These are phyloP conservation scores for Pristiophorus japonicus DNA, from an alignment of 2,113 vertebrate species.

Conservation along the genomic window DNA sequence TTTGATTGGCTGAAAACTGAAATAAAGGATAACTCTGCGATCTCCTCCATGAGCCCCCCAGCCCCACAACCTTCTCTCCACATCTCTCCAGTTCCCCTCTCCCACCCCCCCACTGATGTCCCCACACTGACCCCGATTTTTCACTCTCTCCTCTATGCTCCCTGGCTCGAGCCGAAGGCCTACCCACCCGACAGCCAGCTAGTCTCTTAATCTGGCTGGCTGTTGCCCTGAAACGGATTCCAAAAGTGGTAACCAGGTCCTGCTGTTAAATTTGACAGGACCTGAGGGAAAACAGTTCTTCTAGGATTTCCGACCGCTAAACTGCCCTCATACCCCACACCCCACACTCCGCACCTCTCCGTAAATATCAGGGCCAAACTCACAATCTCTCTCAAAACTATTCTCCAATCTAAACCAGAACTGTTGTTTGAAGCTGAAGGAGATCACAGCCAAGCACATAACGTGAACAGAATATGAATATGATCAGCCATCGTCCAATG, in stretches of 20 bases:
- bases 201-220: neutral
- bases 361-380: neutral
- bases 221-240: neutral
- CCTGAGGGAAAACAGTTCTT: neutral
- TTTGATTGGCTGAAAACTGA: neutral
- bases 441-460: neutral
- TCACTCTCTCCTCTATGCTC: too few relatives aligned
- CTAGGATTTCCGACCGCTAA: neutral
- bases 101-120: too few relatives aligned
- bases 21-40: neutral
- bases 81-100: too few relatives aligned
- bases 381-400: neutral
- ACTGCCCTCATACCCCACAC: neutral
- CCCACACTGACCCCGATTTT: too few relatives aligned
- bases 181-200: neutral
- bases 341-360: neutral
- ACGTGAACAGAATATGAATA: neutral
- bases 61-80: too few relatives aligned
- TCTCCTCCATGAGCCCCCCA: too few relatives aligned
- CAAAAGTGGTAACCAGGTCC: neutral
- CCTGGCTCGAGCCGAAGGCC: neutral
- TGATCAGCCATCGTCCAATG: too few relatives aligned
- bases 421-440: neutral
- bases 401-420: neutral
- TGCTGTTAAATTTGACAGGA: neutral